Percentiles rank a stretch among this genome's conserved stretches.
phyloP scores from a whole-genome alignment of 2,888 invertebrate species.

The Drosophila tanythrix region DNA sequence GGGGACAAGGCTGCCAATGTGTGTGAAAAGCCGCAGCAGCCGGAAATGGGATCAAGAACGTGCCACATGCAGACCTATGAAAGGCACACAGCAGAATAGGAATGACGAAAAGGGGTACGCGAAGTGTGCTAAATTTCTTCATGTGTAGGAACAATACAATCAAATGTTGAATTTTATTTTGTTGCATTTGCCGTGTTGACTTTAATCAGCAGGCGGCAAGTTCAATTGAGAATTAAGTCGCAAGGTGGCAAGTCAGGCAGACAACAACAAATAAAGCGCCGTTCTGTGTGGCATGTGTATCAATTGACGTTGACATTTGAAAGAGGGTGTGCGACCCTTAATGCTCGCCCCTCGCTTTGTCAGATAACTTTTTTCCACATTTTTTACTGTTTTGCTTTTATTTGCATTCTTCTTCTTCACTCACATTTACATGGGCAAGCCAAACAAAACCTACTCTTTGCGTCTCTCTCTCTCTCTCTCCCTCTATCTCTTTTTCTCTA shows the following conservation, averaged over 20 bases:
- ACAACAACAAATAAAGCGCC: conserved; percentile 33
- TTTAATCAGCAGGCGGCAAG: conserved; percentile 54
- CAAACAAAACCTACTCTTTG: conserved; percentile 37
- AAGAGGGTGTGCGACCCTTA: neutral
- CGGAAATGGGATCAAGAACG: conserved; percentile 43
- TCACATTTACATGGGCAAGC: conserved; percentile 27
- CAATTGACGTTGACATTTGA: conserved; percentile 29
- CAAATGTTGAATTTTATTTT: conserved; percentile 17
- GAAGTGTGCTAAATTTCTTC: neutral
- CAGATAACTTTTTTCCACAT: conserved; percentile 54
- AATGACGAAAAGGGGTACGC: neutral
- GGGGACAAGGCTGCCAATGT: neutral
- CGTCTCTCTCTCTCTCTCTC: conserved; percentile 1
- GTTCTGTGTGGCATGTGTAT: conserved; percentile 36
- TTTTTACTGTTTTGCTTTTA: conserved; percentile 36
- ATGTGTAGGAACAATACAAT: conserved; percentile 23
- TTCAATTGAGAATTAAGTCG: conserved; percentile 56
- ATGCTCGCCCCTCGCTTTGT: neutral
- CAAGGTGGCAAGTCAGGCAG: conserved; percentile 13
- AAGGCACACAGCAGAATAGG: conserved; percentile 1
- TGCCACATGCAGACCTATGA: conserved; percentile 43
- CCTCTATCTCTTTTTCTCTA: neutral
- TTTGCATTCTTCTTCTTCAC: conserved; percentile 19
- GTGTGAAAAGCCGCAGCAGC: neutral
- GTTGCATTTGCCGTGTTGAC: conserved; percentile 37